Evolutionary conservation across 2,797 vertebrate species (phyloP), one percentile per base, ranked within the genome.

Genomic region (Parambassis ranga): DNA sequence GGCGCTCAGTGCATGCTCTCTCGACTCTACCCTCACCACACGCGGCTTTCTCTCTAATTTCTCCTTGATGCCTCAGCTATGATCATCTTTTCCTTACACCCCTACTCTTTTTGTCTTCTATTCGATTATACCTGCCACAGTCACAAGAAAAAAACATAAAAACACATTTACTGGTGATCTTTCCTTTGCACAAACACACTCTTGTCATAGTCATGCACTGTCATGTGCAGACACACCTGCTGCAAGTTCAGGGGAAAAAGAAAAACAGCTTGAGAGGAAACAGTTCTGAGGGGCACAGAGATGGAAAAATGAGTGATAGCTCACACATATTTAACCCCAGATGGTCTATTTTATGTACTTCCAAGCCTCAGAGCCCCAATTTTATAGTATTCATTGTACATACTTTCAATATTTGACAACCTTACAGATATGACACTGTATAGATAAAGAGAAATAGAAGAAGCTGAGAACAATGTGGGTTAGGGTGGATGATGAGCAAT

Each of bases 41-140:
- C 32, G 6, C 10, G 35, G n/a, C 37, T 30, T 74, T 55, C 60
- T 55, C 47, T 49, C 24, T 62, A 59, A 74, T 72, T 65, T 75
- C 52, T 65, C 52, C 53, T 75, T 73, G 71, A 75, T 77, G 79
- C 14, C 14, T 58, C 19, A 20, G 22, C 27, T 60, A 11, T 33
- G 50, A 67, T 71, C 28, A 43, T 62, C 24, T 46, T 53, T n/a
- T n/a, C n/a, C 57, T 58, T 70, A 51, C 26, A 69, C 27, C 50
- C 50, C 46, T 15, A 24, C 15, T 33, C 26, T 23, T 59, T 57
- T 56, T 62, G 7, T 44, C 7, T 19, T 55, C 14, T 30, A 19
- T 27, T 64, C 43, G 41, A 23, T 55, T 27, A 61, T 59, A 76
- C 55, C 52, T 65, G 46, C 27, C 42, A 49, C 37, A 37, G 23